A percentile compares a stretch with the other conserved stretches of the same genome.
phyloP scores from a whole-genome alignment of 2,888 invertebrate species.

The Keiferia lycopersicella region DNA sequence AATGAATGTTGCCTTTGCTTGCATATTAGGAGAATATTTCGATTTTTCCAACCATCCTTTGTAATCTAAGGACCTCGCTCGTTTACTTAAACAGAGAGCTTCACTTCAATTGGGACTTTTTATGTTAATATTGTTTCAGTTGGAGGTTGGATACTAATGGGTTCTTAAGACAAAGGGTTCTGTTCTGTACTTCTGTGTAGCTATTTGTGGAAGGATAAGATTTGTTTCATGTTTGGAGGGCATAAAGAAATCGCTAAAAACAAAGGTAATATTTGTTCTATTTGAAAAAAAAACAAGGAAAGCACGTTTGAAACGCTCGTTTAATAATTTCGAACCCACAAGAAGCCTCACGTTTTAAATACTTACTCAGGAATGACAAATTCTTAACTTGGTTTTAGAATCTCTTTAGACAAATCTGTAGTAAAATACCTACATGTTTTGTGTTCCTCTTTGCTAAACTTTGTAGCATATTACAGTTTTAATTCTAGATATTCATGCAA shows the following conservation, averaged over 20 bases:
- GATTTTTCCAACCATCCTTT: constrained; percentile 61
- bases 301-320: neutral
- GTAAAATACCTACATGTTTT: neutral
- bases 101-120: constrained; percentile 28
- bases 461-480: neutral
- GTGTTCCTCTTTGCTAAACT: neutral
- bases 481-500: neutral
- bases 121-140: constrained; percentile 39
- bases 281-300: neutral
- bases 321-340: no score
- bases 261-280: neutral
- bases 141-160: constrained; percentile 28
- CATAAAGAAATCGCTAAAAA: constrained; percentile 27
- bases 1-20: neutral
- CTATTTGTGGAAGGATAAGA: constrained; percentile 25
- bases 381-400: no score
- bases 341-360: no score
- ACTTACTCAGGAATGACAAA: no score
- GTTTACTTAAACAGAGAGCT: constrained; percentile 38
- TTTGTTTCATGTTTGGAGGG: constrained; percentile 49
- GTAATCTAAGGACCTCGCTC: constrained; percentile 51
- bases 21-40: constrained; percentile 45
- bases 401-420: no score
- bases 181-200: constrained; percentile 15
- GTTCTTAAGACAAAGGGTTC: constrained; percentile 27